A percentile compares a stretch with the other conserved stretches of the same genome.
phyloP scores from a whole-genome alignment of 2,113 vertebrate genomes.

The Microcebus murinus region DNA sequence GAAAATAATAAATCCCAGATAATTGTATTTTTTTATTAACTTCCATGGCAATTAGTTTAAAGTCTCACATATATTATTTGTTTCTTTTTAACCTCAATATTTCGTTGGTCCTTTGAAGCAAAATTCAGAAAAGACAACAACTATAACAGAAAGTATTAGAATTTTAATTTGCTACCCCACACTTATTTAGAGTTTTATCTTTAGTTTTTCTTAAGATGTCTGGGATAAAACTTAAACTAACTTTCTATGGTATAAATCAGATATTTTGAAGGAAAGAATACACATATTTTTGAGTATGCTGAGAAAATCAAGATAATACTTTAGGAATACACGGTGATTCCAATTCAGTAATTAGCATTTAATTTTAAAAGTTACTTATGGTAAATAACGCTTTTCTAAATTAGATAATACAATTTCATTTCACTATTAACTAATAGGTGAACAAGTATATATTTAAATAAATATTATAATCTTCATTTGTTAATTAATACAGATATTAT shows the following conservation, averaged over 20 bases:
- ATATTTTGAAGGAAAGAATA: neutral
- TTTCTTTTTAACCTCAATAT: neutral
- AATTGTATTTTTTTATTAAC: neutral
- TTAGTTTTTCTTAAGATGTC: neutral
- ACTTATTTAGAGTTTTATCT: neutral
- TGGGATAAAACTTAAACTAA: neutral
- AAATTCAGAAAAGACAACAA: neutral
- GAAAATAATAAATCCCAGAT: neutral
- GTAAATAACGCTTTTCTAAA: conserved; percentile 6
- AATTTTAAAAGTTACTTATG: neutral
- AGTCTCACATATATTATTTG: neutral
- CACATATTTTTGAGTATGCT: neutral
- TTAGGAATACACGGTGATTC: neutral
- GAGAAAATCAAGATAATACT: neutral
- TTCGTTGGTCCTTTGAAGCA: neutral
- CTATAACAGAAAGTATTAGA: neutral
- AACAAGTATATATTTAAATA: neutral
- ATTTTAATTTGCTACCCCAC: neutral
- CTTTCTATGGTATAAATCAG: neutral
- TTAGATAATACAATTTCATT: neutral
- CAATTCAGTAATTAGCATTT: neutral
- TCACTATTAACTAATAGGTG: neutral
- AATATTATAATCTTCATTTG: neutral
- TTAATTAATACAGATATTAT: neutral
- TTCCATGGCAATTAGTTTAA: neutral